Conservation (phyloP, 2,797 vertebrate genomes). For the Acanthurus tractus region DNA sequence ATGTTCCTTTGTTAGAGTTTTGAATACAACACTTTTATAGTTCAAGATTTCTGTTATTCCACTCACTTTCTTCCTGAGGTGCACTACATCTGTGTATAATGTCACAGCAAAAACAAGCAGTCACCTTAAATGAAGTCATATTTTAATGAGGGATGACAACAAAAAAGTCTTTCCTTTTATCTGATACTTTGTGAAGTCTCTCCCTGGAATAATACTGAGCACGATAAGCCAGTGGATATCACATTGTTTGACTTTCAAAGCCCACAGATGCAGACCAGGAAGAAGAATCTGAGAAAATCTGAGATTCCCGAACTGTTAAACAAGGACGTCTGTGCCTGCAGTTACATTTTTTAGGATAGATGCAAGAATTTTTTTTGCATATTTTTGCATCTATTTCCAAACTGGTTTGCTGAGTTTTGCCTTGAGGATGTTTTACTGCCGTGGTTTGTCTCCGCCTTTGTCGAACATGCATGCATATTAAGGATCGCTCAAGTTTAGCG, state of each 20-base stretch:
- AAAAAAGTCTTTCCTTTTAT: not conserved
- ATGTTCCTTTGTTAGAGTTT: conserved; percentile 60
- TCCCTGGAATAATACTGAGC: conserved; percentile 22
- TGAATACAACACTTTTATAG: not conserved
- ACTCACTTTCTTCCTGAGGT: not conserved
- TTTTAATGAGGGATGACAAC: conserved; percentile 18
- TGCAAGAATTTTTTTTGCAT: conserved; percentile 33
- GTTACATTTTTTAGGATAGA: conserved; percentile 39
- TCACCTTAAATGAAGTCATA: conserved; percentile 1
- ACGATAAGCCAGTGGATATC: conserved; percentile 24
- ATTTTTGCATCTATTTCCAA: conserved; percentile 52
- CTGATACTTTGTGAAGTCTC: conserved; percentile 16
- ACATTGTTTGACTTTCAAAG: conserved; percentile 45
- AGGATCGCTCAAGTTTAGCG: conserved; percentile 44
- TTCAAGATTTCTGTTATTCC: not conserved
- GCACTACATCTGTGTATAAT: not conserved
- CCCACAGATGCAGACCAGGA: conserved; percentile 25
- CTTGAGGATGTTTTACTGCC: conserved; percentile 29
- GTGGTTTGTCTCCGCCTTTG: conserved; percentile 19
- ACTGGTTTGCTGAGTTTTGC: conserved; percentile 25
- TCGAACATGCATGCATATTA: conserved; percentile 38
- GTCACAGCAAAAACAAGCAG: not conserved
- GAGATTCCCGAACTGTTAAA: conserved; percentile 39
- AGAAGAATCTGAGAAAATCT: conserved; percentile 32
- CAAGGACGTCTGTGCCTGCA: conserved; percentile 36